Base-by-base conservation (phyloP, 1,140 invertebrate species). In the Brachionus plicatilis region DNA sequence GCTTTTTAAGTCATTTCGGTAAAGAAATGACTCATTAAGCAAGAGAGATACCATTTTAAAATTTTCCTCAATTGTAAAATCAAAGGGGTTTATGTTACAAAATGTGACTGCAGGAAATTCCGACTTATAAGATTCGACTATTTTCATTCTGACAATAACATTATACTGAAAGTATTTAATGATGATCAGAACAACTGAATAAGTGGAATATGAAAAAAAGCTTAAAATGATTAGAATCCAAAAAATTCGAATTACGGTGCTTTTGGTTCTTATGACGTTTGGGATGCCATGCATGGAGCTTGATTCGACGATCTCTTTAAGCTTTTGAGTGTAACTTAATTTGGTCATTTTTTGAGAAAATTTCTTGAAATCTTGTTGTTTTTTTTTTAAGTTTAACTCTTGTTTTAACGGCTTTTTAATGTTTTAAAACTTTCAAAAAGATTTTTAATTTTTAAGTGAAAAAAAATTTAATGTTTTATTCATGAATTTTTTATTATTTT, bases 21-120 rank as follows among this genome's bases (percentile, higher is more conserved):
- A 41, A 8, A 43, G 33, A 43, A 45, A 43, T 11, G 45, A 76
- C 27, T 76, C 72, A 27, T 76, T 76, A 4, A 82, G 4, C 9
- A 60, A 60, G 2, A 11, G 8, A 11, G 37, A 17, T 1, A 47
- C 79, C 27, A 29, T 50, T 4, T 50, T n/a, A 14, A 76, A 27
- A 50, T 76, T 76, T 68, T 82, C 50, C 6, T 41, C 20, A 41
- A 65, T 65, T 41, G 79, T 66, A 47, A 29, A 82, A 68, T 82
- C 79, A 45, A 37, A 37, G 2, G 79, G 79, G 17, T 65, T 82
- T 41, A 82, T 41, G n/a, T 65, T 65, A 24, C 79, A 82, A 24
- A 82, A 82, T 17, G 20, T 82, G 11, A 82, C 53, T 29, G 79
- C 29, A 8, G 79, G 79, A 82, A 82, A 82, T 45, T 82, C 79